A percentile compares a stretch with the other conserved stretches of the same genome.
Conservation (phyloP, 2,888 invertebrate genomes). For the Celastrina argiolus region DNA sequence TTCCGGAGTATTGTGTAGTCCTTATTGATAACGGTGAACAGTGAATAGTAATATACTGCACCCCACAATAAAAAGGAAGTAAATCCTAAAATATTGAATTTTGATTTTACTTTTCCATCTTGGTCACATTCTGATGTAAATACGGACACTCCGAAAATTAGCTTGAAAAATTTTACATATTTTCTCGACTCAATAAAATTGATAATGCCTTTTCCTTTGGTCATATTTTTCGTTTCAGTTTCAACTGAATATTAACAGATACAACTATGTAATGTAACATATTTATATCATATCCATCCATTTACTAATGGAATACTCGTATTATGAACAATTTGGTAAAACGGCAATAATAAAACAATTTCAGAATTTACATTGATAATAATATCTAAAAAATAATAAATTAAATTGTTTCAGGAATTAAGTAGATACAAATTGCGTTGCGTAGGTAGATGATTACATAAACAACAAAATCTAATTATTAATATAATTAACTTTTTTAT, state of each 20-base stretch:
- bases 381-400: too few species aligned
- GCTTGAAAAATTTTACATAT: constrained; percentile 40
- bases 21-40: constrained; percentile 41
- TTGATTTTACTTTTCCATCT: constrained; percentile 30
- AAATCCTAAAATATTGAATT: constrained; percentile 43
- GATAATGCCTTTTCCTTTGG: constrained; percentile 36
- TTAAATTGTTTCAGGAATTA: background rate
- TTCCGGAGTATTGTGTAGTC: constrained; percentile 51
- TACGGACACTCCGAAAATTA: constrained; percentile 44
- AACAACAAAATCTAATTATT: too few species aligned
- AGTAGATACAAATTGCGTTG: too few species aligned
- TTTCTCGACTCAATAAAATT: constrained; percentile 46
- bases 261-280: background rate
- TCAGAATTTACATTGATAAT: background rate
- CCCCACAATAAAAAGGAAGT: constrained; percentile 41
- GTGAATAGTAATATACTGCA: constrained; percentile 44
- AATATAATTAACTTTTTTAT: too few species aligned
- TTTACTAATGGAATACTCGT: background rate
- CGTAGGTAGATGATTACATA: too few species aligned
- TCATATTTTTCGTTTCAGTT: constrained; percentile 25
- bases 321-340: constrained; percentile 1
- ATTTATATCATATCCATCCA: background rate
- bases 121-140: constrained; percentile 28
- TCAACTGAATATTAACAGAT: constrained; percentile 18
- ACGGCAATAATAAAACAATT: background rate